These are phyloP conservation scores for Poicephalus meyeri DNA, from an alignment of 2,113 vertebrate genomes.

Conservation along the genomic window DNA sequence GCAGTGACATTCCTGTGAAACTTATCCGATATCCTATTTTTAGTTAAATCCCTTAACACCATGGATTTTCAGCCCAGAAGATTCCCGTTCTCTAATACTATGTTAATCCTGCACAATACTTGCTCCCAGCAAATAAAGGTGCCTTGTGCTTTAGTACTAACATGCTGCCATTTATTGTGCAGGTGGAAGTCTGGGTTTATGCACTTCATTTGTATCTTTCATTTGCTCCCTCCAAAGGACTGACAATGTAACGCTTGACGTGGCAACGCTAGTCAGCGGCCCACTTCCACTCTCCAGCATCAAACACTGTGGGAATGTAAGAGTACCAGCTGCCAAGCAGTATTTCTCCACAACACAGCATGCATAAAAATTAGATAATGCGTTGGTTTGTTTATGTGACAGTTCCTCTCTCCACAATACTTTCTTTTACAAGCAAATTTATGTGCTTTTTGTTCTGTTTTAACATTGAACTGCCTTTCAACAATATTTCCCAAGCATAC, in stretches of 20 bases:
- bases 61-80: slow-evolving; percentile 25
- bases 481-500: neutral
- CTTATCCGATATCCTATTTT: slow-evolving; percentile 22
- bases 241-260: neutral
- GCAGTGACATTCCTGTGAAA: slow-evolving; percentile 1
- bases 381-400: neutral
- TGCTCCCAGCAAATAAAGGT: neutral
- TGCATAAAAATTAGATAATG: slow-evolving; percentile 10
- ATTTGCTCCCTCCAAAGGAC: neutral
- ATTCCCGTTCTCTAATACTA: slow-evolving; percentile 36
- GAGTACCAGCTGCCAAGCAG: slow-evolving; percentile 19
- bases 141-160: neutral
- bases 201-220: neutral
- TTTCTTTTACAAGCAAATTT: neutral
- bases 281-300: neutral
- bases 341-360: neutral
- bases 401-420: neutral
- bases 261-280: neutral
- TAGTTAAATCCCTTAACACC: slow-evolving; percentile 53
- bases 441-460: neutral
- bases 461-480: neutral
- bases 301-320: neutral
- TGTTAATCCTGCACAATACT: neutral
- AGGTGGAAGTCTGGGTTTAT: neutral
- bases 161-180: neutral